phyloP scores from a whole-genome alignment of 2,797 vertebrate species.

The Micrastur ruficollis region DNA sequence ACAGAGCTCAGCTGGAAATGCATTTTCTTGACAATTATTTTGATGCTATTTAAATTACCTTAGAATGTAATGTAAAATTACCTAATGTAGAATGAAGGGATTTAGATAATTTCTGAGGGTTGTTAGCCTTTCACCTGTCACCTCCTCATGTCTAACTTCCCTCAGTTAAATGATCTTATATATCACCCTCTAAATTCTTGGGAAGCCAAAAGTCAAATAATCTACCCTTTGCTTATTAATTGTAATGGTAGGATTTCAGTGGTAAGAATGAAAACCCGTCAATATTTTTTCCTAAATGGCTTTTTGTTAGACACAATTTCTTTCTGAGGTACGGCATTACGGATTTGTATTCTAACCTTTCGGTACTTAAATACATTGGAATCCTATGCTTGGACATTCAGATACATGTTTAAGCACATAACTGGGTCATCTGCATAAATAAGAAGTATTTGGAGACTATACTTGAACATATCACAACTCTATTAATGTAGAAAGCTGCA shows the following conservation, averaged over 20 bases:
- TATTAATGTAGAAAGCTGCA: not conserved
- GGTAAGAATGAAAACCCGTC: not conserved
- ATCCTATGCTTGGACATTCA: not conserved
- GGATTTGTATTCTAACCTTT: not conserved
- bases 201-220: not conserved
- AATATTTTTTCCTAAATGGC: not conserved
- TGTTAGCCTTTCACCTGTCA: not conserved
- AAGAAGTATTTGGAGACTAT: not conserved
- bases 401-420: not conserved
- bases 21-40: not conserved
- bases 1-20: not conserved
- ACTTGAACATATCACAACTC: not conserved
- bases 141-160: not conserved
- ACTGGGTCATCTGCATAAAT: not conserved
- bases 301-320: not conserved
- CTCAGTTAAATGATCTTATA: not conserved
- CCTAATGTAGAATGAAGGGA: not conserved
- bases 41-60: not conserved
- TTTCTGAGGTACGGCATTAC: not conserved
- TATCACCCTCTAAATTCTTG: not conserved
- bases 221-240: not conserved
- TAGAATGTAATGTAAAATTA: not conserved
- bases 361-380: not conserved
- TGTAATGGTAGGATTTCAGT: not conserved
- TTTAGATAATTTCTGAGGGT: not conserved